Evolutionary conservation across 2,888 invertebrate species (phyloP), one percentile per base, ranked within the genome.

Genomic region (Metacarcinus magister): DNA sequence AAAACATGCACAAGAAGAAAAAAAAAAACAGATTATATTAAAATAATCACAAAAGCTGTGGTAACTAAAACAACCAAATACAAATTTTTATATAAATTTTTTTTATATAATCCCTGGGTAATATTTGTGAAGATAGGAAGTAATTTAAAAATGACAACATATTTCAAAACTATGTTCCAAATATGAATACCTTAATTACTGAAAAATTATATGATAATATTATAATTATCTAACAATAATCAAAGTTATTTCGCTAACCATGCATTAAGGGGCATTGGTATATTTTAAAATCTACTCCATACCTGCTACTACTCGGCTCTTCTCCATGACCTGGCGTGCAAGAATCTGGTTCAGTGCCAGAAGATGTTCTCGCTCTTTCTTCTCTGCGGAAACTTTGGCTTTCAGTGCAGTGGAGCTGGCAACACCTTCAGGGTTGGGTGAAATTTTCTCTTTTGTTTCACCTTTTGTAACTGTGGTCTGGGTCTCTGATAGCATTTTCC

Each of bases 251-350:
- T 89, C 46, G 54, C 28, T 48, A 54, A 60, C 54, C 39, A 60
- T 60, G 67, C 48, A 93, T 32, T 39, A 60, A 93, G 32, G 60
- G 60, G 23, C 13, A 10, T 4, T 54, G 93, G 67, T 32, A 89
- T 10, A 13, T 43, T 32, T 82, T 87, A n/a, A 90, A 0, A 43
- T 46, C 16, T 44, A 75, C 60, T 43, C 82, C 94, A 89, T 98
- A 99, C 99, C 99, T 98, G 99, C 99, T 97, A 99, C 99, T 97
- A 99, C 98, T 98, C 99, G 99, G 98, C 99, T 99, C 98, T 99
- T 99, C 98, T 99, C 99, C 98, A 99, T 99, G 97, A 99, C 99
- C 98, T 99, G 99, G 97, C 99, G 98, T 96, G 99, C 99, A 97
- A 99, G 98, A 97, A 99, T 98, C 98, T 99, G 99, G 98, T 99